A percentile compares a stretch with the other conserved stretches of the same genome.
Evolutionary conservation across 1,140 invertebrate genomes (phyloP).

Genomic region (Drosophila sp.): DNA sequence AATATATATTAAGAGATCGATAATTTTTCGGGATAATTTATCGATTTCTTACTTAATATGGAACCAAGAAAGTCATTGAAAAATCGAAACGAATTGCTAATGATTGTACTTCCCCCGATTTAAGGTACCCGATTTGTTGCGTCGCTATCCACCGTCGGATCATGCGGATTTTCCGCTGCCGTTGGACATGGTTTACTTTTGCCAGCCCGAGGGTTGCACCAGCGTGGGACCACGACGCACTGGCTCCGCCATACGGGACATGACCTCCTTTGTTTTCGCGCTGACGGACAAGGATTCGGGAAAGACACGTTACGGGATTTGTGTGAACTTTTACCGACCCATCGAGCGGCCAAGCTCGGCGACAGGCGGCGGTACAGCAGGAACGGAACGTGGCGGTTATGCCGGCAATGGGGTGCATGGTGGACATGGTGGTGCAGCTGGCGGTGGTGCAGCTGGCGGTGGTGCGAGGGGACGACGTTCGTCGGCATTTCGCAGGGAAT

Average conservation of each 20-base stretch:
- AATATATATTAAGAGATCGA: too few relatives aligned
- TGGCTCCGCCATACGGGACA: constrained; percentile 90
- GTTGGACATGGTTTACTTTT: constrained; percentile 99
- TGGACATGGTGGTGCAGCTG: constrained; percentile 53
- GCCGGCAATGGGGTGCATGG: constrained; percentile 56
- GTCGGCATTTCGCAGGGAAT: constrained; percentile 90
- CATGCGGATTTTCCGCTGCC: constrained; percentile 99
- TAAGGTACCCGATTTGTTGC: constrained; percentile 94
- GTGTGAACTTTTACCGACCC: constrained; percentile 98
- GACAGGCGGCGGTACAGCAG: constrained; percentile 17
- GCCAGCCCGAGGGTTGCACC: constrained; percentile 99
- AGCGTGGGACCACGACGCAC: constrained; percentile 94
- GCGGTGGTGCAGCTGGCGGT: constrained; percentile 41
- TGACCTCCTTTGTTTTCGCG: constrained; percentile 98
- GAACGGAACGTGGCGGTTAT: constrained; percentile 55
- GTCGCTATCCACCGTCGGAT: constrained; percentile 98
- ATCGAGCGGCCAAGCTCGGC: constrained; percentile 87
- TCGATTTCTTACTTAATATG: too few relatives aligned
- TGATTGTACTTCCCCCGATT: background rate
- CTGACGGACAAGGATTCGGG: constrained; percentile 99
- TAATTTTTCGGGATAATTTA: too few relatives aligned
- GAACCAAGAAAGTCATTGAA: too few relatives aligned
- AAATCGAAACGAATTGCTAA: too few relatives aligned
- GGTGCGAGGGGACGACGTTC: constrained; percentile 84
- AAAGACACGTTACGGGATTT: constrained; percentile 96